These are phyloP conservation scores for Pollachius pollachius DNA, from an alignment of 2,113 vertebrate genomes.

Conservation along the genomic window DNA sequence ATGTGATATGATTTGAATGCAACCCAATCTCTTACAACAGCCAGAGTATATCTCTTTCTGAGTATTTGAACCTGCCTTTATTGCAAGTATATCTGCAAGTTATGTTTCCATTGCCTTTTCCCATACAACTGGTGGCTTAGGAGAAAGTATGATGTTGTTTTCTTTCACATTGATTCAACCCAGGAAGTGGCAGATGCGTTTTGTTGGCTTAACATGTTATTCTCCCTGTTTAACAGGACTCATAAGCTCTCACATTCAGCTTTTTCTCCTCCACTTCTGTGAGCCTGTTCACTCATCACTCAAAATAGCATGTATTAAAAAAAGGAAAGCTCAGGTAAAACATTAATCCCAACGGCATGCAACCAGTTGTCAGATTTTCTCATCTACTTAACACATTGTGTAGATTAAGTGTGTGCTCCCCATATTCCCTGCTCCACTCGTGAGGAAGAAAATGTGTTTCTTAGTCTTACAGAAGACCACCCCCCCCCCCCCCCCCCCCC, in stretches of 20 bases:
- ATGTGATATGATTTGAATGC: background rate
- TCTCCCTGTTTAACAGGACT: slow-evolving; percentile 32
- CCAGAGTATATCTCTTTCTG: background rate
- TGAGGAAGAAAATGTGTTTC: slow-evolving; percentile 46
- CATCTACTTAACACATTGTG: slow-evolving; percentile 14
- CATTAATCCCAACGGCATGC: slow-evolving; percentile 28
- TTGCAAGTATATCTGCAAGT: slow-evolving; percentile 28
- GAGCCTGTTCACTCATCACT: slow-evolving; percentile 23
- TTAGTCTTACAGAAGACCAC: slow-evolving; percentile 21
- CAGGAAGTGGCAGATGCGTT: slow-evolving; percentile 38
- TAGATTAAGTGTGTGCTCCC: slow-evolving; percentile 34
- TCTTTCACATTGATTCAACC: slow-evolving; percentile 32
- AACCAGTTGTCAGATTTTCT: slow-evolving; percentile 28
- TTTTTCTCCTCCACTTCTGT: slow-evolving; percentile 30
- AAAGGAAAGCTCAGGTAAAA: slow-evolving; percentile 9
- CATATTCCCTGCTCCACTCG: slow-evolving; percentile 23
- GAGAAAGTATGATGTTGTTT: slow-evolving; percentile 14
- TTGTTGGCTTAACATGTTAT: slow-evolving; percentile 31
- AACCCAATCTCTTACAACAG: background rate
- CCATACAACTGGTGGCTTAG: slow-evolving; percentile 34
- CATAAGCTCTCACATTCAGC: slow-evolving; percentile 13
- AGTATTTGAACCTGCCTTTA: slow-evolving; percentile 4
- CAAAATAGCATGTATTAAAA: slow-evolving; percentile 26
- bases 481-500: too few relatives aligned
- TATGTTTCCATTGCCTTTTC: slow-evolving; percentile 14